Evolutionary conservation across 2,888 invertebrate species (phyloP), one percentile per base, ranked within the genome.

Genomic region (Psylliodes chrysocephalus): DNA sequence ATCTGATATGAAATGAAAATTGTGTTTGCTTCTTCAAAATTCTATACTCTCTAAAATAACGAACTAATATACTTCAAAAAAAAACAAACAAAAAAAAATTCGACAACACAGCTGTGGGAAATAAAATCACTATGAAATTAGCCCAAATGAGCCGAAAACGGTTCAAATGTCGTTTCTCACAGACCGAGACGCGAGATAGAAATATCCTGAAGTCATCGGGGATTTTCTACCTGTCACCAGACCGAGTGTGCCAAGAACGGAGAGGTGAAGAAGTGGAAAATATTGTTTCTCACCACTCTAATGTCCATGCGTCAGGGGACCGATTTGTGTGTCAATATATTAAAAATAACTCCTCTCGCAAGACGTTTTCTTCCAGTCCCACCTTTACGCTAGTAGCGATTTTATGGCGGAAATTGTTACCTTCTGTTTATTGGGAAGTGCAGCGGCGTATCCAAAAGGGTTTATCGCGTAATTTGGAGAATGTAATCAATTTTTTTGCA

Each of bases 201-300:
- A 67, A 69, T 67, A 69, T 52, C 65, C 52, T 47, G 59, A 55
- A 64, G 60, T 69, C 69, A 69, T 66, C 60, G 49, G 72, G 72
- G 72, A 72, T 70, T 72, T 72, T 70, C 67, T 69, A 64, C 64
- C 69, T 70, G 72, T 72, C 70, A 72, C 66, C 70, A 61, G 25
- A 52, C 28, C 38, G 18, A 46, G 49, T 51, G 51, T 18, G 42
- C 28, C 38, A 14, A 46, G 49, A 42, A 44, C 28, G 42, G 25
- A 67, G 63, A 18, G 5, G 17, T 30, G 49, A 30, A 49, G 49
- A 49, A 28, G 49, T 15, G 46, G 14, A 25, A 46, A 19, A 46
- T 12, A 46, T 17, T 49, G 17, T 42, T 42, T 42, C 42, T 42
- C 42, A 42, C 42, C 42, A 10, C 18, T 42, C n/a, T n/a, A n/a